phyloP scores from a whole-genome alignment of 2,888 invertebrate genomes.

The Pinctada fucata region DNA sequence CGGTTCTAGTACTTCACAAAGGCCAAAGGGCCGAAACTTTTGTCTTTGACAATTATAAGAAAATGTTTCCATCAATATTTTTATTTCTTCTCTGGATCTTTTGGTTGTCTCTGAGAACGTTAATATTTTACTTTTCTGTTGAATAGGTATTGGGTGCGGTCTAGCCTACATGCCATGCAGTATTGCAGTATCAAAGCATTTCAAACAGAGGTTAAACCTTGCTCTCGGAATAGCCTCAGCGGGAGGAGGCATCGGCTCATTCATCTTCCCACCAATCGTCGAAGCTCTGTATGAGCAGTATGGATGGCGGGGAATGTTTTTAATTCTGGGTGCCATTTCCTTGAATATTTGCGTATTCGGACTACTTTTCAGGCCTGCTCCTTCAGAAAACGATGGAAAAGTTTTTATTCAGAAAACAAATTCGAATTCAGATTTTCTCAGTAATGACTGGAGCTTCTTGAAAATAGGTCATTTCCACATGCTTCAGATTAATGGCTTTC shows the following conservation, averaged over 20 bases:
- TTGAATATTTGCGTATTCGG: slow-evolving; percentile 30
- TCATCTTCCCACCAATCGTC: slow-evolving; percentile 32
- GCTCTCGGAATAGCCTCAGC: slow-evolving; percentile 31
- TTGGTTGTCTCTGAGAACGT: no score
- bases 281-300: slow-evolving; percentile 20
- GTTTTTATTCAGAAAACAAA: no score
- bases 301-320: slow-evolving; percentile 32
- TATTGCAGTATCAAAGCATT: slow-evolving; percentile 33
- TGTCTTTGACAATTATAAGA: no score
- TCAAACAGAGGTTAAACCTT: slow-evolving; percentile 14
- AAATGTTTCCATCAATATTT: no score
- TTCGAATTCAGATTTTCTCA: not conserved
- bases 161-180: slow-evolving; percentile 29
- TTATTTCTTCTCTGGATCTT: no score
- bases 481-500: slow-evolving; percentile 10
- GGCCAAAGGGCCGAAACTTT: no score
- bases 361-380: slow-evolving; percentile 21
- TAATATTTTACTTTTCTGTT: not conserved
- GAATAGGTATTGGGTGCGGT: slow-evolving; percentile 32
- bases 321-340: slow-evolving; percentile 26
- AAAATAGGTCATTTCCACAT: slow-evolving; percentile 21
- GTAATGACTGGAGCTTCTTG: slow-evolving; percentile 5
- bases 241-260: slow-evolving; percentile 32
- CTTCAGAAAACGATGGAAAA: not conserved
- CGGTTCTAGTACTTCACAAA: no score